Conservation (phyloP, 2,888 invertebrate genomes). For the Prosopocoilus inquinatus region DNA sequence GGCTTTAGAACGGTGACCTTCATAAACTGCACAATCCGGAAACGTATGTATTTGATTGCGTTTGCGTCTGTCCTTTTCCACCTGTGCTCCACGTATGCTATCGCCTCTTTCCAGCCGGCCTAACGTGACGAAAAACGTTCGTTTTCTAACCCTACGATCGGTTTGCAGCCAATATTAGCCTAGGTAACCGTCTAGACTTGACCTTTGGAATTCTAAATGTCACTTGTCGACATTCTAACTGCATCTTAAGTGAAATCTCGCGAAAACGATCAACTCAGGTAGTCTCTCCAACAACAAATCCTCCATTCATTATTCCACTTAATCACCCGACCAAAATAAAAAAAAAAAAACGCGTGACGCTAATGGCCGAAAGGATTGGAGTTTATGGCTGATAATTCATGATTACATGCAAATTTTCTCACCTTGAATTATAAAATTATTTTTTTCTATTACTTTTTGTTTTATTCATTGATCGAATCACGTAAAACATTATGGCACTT, state of each 20-base stretch:
- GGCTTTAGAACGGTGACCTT: constrained; percentile 47
- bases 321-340: too few relatives aligned
- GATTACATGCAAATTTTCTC: too few relatives aligned
- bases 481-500: too few relatives aligned
- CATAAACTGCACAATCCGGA: constrained; percentile 44
- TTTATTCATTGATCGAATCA: too few relatives aligned
- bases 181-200: constrained; percentile 36
- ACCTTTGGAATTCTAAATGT: constrained; percentile 43
- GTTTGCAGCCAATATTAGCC: constrained; percentile 27
- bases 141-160: constrained; percentile 21
- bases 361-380: too few relatives aligned
- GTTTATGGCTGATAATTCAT: too few relatives aligned
- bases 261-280: constrained; percentile 11
- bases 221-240: constrained; percentile 47
- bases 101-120: constrained; percentile 8
- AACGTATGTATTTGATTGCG: constrained; percentile 30
- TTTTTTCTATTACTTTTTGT: too few relatives aligned
- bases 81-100: constrained; percentile 9
- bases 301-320: too few relatives aligned
- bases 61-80: constrained; percentile 15
- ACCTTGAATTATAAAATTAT: too few relatives aligned
- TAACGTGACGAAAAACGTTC: constrained; percentile 1
- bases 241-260: constrained; percentile 31
- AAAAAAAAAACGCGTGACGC: too few relatives aligned
- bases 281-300: not conserved